Conservation (phyloP, 2,888 invertebrate genomes). For the Lasioglossum villosulum region DNA sequence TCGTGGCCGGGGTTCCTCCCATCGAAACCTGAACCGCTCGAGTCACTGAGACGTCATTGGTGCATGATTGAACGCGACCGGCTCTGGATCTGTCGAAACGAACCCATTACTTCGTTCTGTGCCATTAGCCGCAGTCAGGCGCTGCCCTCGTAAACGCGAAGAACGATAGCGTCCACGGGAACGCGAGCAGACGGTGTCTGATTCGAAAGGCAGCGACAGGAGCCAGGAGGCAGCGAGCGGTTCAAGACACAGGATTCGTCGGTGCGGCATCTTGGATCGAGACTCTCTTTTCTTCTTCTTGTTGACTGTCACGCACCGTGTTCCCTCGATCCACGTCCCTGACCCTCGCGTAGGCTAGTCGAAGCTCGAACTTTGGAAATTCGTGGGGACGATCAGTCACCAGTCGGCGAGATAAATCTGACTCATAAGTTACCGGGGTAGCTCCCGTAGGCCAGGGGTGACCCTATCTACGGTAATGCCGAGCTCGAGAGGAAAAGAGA, state of each 20-base stretch:
- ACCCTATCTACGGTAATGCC: conserved; percentile 70
- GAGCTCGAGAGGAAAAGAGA: conserved; percentile 62
- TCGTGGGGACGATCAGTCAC: conserved; percentile 80
- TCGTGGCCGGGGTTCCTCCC: neutral
- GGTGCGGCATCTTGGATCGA: conserved; percentile 9
- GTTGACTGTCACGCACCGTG: neutral
- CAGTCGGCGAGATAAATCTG: conserved; percentile 82
- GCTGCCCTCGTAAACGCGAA: conserved; percentile 27
- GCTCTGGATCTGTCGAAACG: conserved; percentile 27
- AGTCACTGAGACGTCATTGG: conserved; percentile 17
- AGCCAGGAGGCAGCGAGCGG: neutral
- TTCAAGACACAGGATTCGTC: neutral
- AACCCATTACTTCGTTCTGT: conserved; percentile 50
- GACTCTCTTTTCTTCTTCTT: neutral
- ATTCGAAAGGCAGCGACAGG: neutral
- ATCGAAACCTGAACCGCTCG: neutral
- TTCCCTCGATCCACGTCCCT: neutral
- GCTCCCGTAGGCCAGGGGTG: conserved; percentile 75
- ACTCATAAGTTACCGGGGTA: conserved; percentile 81
- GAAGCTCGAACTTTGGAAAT: conserved; percentile 74
- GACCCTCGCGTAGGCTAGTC: conserved; percentile 41
- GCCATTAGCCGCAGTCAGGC: conserved; percentile 47
- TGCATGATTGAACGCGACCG: conserved; percentile 14
- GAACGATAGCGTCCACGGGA: conserved; percentile 43
- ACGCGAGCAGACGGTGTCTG: neutral